These are phyloP conservation scores for Hymenopus coronatus DNA, from an alignment of 2,888 invertebrate species.

Conservation along the genomic window DNA sequence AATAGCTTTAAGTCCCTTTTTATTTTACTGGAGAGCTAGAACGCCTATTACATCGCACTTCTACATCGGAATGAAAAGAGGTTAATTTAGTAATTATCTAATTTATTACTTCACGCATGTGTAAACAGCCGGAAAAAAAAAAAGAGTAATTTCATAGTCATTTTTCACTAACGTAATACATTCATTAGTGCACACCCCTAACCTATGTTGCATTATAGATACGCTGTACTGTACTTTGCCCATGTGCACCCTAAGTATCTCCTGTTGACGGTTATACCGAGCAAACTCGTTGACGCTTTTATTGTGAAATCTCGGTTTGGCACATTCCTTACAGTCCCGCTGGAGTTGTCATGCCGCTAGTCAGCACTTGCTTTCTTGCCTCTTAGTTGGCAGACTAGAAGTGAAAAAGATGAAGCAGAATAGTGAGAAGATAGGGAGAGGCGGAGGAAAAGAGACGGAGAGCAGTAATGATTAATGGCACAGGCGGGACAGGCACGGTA, in stretches of 20 bases:
- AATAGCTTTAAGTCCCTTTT: too few species aligned
- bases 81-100: too few species aligned
- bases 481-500: slow-evolving; percentile 54
- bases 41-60: too few species aligned
- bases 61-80: too few species aligned
- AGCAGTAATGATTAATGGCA: slow-evolving; percentile 50
- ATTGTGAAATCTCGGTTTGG: background rate
- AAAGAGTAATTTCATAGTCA: too few species aligned
- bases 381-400: background rate
- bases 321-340: background rate
- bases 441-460: slow-evolving; percentile 40
- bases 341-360: background rate
- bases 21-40: too few species aligned
- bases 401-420: background rate
- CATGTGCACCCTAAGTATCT: background rate
- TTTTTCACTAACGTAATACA: too few species aligned
- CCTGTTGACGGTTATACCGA: background rate
- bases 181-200: too few species aligned
- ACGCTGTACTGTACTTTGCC: background rate
- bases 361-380: background rate
- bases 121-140: too few species aligned
- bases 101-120: too few species aligned
- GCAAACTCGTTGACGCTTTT: background rate
- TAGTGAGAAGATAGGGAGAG: slow-evolving; percentile 14
- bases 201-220: too few species aligned